Conservation (phyloP, 1,140 invertebrate genomes). For the Heliconius eleuchia region DNA sequence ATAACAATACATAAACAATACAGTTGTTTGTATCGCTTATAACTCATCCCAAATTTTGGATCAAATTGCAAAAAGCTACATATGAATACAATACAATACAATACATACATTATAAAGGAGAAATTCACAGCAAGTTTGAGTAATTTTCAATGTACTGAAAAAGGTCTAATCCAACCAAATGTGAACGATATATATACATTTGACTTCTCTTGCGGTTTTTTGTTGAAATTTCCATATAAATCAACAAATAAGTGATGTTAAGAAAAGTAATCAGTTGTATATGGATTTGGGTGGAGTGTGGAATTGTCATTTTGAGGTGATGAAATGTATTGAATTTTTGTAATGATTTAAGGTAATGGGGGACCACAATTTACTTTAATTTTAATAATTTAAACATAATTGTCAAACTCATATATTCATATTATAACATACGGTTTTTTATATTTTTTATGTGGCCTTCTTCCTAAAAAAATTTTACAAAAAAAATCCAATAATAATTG, state of each 20-base stretch:
- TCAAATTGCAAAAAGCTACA: background rate
- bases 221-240: conserved; percentile 1
- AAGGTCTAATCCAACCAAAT: conserved; percentile 37
- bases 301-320: no score
- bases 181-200: conserved; percentile 15
- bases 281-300: no score
- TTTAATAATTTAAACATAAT: no score
- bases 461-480: no score
- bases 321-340: no score
- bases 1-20: background rate
- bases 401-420: no score
- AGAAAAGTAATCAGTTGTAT: background rate
- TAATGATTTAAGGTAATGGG: no score
- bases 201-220: background rate
- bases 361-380: no score
- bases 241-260: background rate
- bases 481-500: no score
- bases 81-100: background rate
- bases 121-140: conserved; percentile 16
- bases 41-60: background rate
- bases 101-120: background rate
- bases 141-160: conserved; percentile 35
- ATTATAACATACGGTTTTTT: no score
- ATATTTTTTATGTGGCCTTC: no score
- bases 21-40: background rate